Base-by-base conservation (phyloP, 2,797 vertebrate species). In the Phalloptychus januarius region DNA sequence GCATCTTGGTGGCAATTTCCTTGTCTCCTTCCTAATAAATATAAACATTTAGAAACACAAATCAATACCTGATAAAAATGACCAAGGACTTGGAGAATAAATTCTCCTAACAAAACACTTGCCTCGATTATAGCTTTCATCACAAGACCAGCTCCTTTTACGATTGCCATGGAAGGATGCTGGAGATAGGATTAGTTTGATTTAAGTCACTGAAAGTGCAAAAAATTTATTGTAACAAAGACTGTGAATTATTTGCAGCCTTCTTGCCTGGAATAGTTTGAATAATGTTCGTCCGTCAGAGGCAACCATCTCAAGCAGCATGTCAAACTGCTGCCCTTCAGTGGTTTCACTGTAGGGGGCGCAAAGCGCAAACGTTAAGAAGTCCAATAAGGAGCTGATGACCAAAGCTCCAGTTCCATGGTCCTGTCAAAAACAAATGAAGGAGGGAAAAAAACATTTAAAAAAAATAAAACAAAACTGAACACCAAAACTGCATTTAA, bases 121-220 rank as follows among this genome's bases (percentile, higher is more conserved):
- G 99, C 98, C 97, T 99, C 98, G 92, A 99, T 99, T 87, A 99
- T 98, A 86, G 98, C 98, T 93, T 99, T 99, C 98, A 99, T 99
- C 85, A 99, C 97, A 86, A 99, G 95, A 58, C 98, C 98, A 36
- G 98, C 98, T 94, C 98, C 98, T 89, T 99, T 99, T 79, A 99
- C 96, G 88, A 99, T 99, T 36, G 98, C 98, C 98, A 99, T 99
- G 36, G 98, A 99, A 75, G 98, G 98, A 89, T 99, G 98, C 98
- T 99, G 86, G 1, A 82, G 38, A 84, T 1, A 75, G 71, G 0
- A 40, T 61, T 5, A 44, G 65, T 5, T 44, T 10, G 5, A 78
- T 23, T 85, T 2, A 78, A 71, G n/a, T 73, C 20, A 82, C 1
- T 23, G 16, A 1, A 70, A 72, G 3, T 45, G 13, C 13, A 31